Evolutionary conservation across 2,113 vertebrate genomes (phyloP).

Genomic region (Labeo rohita): DNA sequence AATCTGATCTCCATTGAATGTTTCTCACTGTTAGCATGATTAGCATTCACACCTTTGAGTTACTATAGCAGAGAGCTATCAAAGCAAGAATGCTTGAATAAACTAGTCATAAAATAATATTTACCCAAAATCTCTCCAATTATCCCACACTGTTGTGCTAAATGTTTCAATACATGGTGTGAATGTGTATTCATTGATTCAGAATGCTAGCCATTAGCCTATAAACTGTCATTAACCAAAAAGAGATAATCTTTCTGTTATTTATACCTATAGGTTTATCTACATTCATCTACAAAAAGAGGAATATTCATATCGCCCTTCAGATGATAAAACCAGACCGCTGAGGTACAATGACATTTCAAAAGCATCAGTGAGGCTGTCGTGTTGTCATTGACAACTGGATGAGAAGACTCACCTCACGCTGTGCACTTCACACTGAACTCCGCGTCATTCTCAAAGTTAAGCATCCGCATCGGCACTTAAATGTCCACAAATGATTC

Average conservation of each 20-base stretch:
- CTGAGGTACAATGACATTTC: conserved; percentile 5
- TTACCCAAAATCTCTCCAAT: background rate
- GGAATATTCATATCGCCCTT: background rate
- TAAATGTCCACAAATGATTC: background rate
- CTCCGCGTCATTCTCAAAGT: background rate
- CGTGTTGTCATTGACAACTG: conserved; percentile 32
- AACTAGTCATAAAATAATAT: background rate
- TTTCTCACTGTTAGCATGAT: conserved; percentile 25
- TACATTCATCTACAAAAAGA: background rate
- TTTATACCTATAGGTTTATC: background rate
- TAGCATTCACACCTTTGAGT: conserved; percentile 26
- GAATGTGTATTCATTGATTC: background rate
- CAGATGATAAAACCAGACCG: background rate
- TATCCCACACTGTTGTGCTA: background rate
- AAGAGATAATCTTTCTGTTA: background rate
- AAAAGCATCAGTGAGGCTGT: conserved; percentile 12
- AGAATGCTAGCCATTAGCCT: conserved; percentile 23
- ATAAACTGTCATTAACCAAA: conserved; percentile 3
- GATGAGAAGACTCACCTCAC: background rate
- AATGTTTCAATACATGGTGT: background rate
- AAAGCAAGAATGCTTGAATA: background rate
- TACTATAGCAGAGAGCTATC: background rate
- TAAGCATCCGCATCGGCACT: background rate
- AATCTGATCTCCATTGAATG: background rate
- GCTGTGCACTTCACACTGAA: background rate